Evolutionary conservation across 2,888 invertebrate species (phyloP), one percentile per base, ranked within the genome.

Genomic region (Branchellion lobata): DNA sequence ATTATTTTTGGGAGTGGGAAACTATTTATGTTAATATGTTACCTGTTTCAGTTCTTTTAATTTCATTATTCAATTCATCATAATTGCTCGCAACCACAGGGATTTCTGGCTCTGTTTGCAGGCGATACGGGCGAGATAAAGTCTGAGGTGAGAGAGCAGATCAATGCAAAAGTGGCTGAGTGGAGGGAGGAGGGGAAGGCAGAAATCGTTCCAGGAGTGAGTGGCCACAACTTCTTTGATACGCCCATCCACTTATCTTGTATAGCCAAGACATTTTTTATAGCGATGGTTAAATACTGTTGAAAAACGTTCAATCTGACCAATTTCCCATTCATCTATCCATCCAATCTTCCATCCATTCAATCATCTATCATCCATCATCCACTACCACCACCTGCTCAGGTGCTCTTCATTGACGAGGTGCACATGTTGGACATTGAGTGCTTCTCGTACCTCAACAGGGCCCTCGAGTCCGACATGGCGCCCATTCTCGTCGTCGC

Each of bases 171-270:
- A 87, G 95, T 99, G 27, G 93, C 94, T 0, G 99, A 99, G 87
- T 99, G 99, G 99, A 90, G 97, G 31, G 99, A 99, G 87, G 99
- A 99, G 87, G 98, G 98, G 0, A 99, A 99, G 87, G 97, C 99
- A 0, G 97, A 97, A 88, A 96, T 99, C 85, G 95, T 97, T 51
- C 98, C 99, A 0, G 99, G 99, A 0, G 98, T 88, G 83, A 82
- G 88, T 80, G 24, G 5, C n/a, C n/a, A n/a, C n/a, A n/a, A n/a
- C n/a, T n/a, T n/a, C n/a, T n/a, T n/a, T 36, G n/a, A n/a, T n/a
- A n/a, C n/a, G n/a, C n/a, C n/a, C n/a, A n/a, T n/a, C n/a, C 14
- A 31, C 36, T 36, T 18, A 34, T 1, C 14, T 36, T 36, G 18
- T 29, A 24, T 78, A 33, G n/a, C 18, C n/a, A 18, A n/a, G 27